A percentile compares a stretch with the other conserved stretches of the same genome.
These are phyloP conservation scores for Porites lobata DNA, from an alignment of 92 coral and sea anemone species.

Conservation along the genomic window DNA sequence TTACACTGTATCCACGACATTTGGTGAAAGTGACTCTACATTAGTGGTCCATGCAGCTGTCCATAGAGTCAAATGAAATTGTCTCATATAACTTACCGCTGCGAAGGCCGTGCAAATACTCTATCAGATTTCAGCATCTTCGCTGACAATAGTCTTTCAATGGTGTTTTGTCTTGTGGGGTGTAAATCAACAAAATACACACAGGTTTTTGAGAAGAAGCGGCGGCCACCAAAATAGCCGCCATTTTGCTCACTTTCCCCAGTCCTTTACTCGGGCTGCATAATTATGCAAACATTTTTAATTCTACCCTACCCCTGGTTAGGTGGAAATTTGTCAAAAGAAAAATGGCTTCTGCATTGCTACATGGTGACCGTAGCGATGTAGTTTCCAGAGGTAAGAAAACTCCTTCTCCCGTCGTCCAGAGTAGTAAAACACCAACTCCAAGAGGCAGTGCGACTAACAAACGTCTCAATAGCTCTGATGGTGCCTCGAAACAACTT, in stretches of 20 bases:
- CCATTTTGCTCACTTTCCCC: neutral
- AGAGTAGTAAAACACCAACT: conserved; percentile 62
- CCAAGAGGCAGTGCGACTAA: conserved; percentile 55
- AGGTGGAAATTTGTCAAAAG: neutral
- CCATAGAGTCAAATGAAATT: neutral
- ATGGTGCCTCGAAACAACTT: conserved; percentile 65
- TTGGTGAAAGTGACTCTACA: too few species aligned
- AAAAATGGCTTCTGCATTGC: conserved; percentile 85
- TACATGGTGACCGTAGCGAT: conserved; percentile 73
- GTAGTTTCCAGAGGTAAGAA: conserved; percentile 79
- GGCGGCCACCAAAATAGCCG: neutral
- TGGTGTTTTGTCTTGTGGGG: neutral
- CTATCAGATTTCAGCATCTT: conserved; percentile 13
- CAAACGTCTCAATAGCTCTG: conserved; percentile 83
- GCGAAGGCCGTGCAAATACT: conserved; percentile 19
- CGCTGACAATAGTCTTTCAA: neutral
- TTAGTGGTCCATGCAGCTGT: too few species aligned
- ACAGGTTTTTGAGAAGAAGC: too few species aligned
- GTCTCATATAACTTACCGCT: neutral
- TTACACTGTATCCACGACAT: too few species aligned
- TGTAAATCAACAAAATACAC: neutral
- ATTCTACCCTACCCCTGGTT: neutral
- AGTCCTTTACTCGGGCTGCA: neutral
- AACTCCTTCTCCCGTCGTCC: conserved; percentile 71
- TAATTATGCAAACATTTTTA: neutral